Percentiles rank a stretch among this genome's conserved stretches.
phyloP scores from a whole-genome alignment of 2,888 invertebrate genomes.

The Darwinula stevensoni region DNA sequence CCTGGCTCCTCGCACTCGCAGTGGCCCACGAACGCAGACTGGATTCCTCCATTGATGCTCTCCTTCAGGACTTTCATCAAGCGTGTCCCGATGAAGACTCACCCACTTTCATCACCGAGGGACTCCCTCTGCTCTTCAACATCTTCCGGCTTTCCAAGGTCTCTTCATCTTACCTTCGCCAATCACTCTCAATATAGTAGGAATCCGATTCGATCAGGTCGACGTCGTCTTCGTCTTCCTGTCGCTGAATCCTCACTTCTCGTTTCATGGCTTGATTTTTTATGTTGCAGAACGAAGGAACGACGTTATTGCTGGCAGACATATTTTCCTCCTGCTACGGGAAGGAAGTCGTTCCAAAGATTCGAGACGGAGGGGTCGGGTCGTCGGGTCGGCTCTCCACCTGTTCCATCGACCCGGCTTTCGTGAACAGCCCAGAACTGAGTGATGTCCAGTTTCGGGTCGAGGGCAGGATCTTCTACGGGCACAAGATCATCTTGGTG shows the following conservation, averaged over 20 bases:
- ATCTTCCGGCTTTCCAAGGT: constrained; percentile 71
- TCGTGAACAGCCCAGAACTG: constrained; percentile 72
- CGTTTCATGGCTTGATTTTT: constrained; percentile 5
- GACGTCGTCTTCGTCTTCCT: too few relatives aligned
- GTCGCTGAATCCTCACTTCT: too few relatives aligned
- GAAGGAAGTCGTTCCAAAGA: constrained; percentile 34
- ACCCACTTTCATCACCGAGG: constrained; percentile 62
- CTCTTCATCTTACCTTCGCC: too few relatives aligned
- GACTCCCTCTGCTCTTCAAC: constrained; percentile 58
- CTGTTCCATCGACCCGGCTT: constrained; percentile 54
- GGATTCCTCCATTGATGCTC: constrained; percentile 57
- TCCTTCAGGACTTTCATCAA: constrained; percentile 62
- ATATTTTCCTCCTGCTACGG: constrained; percentile 69
- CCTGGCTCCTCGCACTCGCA: constrained; percentile 66
- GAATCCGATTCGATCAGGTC: too few relatives aligned
- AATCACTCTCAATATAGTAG: too few relatives aligned
- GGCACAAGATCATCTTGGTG: constrained; percentile 72
- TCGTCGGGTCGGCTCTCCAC: too few relatives aligned
- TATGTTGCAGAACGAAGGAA: constrained; percentile 43
- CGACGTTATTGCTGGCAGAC: constrained; percentile 52
- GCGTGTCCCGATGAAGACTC: constrained; percentile 70
- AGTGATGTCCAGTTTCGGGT: constrained; percentile 77
- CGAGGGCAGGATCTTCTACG: constrained; percentile 66
- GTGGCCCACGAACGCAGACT: constrained; percentile 55
- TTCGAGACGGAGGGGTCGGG: constrained; percentile 8